Percentiles rank a stretch among this genome's conserved stretches.
Evolutionary conservation across 2,888 invertebrate genomes (phyloP).

Genomic region (Notocelia uddmanniana): DNA sequence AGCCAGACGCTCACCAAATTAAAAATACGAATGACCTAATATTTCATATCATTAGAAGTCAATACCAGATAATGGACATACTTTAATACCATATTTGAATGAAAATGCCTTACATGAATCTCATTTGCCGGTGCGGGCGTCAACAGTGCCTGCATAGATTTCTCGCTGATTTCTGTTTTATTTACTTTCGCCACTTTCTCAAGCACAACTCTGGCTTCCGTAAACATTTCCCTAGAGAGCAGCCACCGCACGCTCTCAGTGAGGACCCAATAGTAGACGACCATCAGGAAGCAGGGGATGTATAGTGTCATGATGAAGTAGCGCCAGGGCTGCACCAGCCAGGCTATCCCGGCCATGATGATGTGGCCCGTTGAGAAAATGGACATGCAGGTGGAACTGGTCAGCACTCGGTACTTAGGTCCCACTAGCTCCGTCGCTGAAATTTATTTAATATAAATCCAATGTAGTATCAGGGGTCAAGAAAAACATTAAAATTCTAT

Average conservation of each 20-base stretch:
- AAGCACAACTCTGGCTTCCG: slow-evolving; percentile 87
- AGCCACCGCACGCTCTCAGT: slow-evolving; percentile 91
- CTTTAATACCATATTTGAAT: no score
- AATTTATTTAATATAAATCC: slow-evolving; percentile 47
- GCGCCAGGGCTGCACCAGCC: slow-evolving; percentile 89
- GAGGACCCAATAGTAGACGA: slow-evolving; percentile 88
- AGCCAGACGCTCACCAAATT: no score
- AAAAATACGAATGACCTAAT: no score
- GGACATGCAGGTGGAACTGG: slow-evolving; percentile 88
- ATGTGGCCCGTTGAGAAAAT: slow-evolving; percentile 91
- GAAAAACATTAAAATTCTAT: no score
- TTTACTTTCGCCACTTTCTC: slow-evolving; percentile 87
- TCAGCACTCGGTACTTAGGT: slow-evolving; percentile 89
- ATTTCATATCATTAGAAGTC: no score
- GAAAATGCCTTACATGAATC: not conserved
- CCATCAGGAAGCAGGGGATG: slow-evolving; percentile 88
- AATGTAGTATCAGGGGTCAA: no score
- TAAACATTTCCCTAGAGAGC: slow-evolving; percentile 87
- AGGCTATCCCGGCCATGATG: slow-evolving; percentile 88
- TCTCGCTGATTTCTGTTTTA: slow-evolving; percentile 83
- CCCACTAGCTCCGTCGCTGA: slow-evolving; percentile 91
- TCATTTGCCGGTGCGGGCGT: slow-evolving; percentile 64
- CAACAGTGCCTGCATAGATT: slow-evolving; percentile 74
- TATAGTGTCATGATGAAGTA: slow-evolving; percentile 88
- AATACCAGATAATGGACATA: no score